Conservation (phyloP, 2,797 vertebrate species). For the Myotis myotis region DNA sequence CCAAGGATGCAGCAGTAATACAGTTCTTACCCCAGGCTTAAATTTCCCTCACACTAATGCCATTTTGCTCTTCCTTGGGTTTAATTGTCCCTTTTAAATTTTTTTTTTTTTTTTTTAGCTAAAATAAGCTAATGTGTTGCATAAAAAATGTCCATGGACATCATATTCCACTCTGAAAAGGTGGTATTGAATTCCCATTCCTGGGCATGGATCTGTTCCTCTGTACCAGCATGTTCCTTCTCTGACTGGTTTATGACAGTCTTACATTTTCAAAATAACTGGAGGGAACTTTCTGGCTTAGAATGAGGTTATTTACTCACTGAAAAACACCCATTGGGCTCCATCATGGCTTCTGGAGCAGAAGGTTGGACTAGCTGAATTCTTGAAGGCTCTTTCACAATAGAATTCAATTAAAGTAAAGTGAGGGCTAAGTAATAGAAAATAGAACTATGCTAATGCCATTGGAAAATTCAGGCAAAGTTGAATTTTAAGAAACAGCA, state of each 20-base stretch:
- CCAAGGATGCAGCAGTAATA: neutral
- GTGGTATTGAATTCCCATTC: neutral
- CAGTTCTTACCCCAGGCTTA: neutral
- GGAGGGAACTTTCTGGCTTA: neutral
- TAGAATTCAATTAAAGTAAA: neutral
- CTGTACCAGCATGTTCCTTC: neutral
- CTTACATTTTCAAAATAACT: neutral
- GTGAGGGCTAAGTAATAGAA: neutral
- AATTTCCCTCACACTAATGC: neutral
- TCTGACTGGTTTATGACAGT: neutral
- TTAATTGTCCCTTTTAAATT: neutral
- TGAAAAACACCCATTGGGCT: neutral
- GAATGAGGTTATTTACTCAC: neutral
- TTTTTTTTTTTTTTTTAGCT: neutral
- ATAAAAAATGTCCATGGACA: neutral
- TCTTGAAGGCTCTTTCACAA: neutral
- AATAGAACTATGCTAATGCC: neutral
- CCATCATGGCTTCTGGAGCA: neutral
- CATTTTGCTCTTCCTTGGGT: neutral
- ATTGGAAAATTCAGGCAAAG: conserved; percentile 14
- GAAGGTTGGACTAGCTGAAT: neutral
- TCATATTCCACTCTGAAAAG: neutral
- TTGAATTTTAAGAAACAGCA: neutral
- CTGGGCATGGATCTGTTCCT: neutral
- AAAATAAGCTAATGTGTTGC: neutral